Base-by-base conservation (phyloP, 1,140 invertebrate genomes). In the Babylonia areolata region DNA sequence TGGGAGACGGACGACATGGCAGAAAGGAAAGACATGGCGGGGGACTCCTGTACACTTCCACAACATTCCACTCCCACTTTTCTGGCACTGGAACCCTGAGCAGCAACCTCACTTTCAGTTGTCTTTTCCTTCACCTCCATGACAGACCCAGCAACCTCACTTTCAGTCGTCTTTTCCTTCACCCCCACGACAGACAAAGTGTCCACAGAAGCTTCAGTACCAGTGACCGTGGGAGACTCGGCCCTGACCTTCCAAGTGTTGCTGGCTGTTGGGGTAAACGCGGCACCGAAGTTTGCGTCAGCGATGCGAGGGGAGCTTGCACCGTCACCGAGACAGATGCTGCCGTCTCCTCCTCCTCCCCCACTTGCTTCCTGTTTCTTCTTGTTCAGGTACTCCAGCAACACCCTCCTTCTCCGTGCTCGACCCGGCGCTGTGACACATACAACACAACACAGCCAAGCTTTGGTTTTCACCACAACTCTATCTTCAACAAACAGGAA, bases 381-480 rank as follows among this genome's bases (percentile, higher is more conserved):
- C 58, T 35, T 73, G 64, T 5, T 42, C 37, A 84, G 40, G 69
- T 84, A 69, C 64, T 84, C 82, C 17, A 84, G 42, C 39, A 84
- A 33, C 20, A 35, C 64, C 17, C 69, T 54, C 15, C 82, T 35
- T 42, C 82, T 73, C 20, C 64, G 58, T 15, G 64, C 82, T 71
- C 82, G 20, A 12, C 82, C 82, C 33, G 64, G 82, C 11, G 40
- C 69, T 71, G 64, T 6, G 31, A 71, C 64, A 73, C 1, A 75
- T 5, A 40, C 31, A 40, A 11, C 9, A 51, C 9, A 51, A 51
- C n/a, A n/a, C n/a, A n/a, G n/a, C n/a, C n/a, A n/a, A n/a, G n/a
- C n/a, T n/a, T n/a, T n/a, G n/a, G n/a, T n/a, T n/a, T n/a, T n/a
- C n/a, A n/a, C n/a, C n/a, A n/a, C n/a, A n/a, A n/a, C n/a, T n/a